Evolutionary conservation across 1,140 invertebrate species (phyloP).

Genomic region (Berghia stephanieae): DNA sequence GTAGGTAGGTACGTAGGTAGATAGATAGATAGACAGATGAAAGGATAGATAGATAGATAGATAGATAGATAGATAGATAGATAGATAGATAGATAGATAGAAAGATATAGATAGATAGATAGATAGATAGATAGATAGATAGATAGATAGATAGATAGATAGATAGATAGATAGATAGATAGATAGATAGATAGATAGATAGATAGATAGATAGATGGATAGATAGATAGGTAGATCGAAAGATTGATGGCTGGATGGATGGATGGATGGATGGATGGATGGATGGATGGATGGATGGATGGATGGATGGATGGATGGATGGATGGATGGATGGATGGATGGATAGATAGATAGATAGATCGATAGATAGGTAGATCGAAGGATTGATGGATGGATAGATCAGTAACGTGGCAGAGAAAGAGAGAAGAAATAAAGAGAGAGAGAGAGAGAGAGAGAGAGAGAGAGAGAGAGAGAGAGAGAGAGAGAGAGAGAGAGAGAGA

Average conservation of each 20-base stretch:
- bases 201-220: too few relatives aligned
- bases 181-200: not conserved
- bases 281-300: not conserved
- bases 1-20: too few relatives aligned
- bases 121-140: not conserved
- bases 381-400: too few relatives aligned
- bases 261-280: not conserved
- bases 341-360: too few relatives aligned
- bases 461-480: conserved; percentile 1
- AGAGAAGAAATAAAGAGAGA: not conserved
- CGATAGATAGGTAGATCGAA: too few relatives aligned
- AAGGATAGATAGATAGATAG: conserved; percentile 19
- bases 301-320: not conserved
- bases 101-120: too few relatives aligned
- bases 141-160: not conserved
- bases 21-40: too few relatives aligned
- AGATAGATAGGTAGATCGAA: too few relatives aligned
- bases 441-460: not conserved
- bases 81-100: not conserved
- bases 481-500: not conserved
- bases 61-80: conserved; percentile 11
- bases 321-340: not conserved
- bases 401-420: not conserved
- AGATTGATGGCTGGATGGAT: too few relatives aligned
- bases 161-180: not conserved